Base-by-base conservation (phyloP, 2,797 vertebrate species). In the Paguma larvata region DNA sequence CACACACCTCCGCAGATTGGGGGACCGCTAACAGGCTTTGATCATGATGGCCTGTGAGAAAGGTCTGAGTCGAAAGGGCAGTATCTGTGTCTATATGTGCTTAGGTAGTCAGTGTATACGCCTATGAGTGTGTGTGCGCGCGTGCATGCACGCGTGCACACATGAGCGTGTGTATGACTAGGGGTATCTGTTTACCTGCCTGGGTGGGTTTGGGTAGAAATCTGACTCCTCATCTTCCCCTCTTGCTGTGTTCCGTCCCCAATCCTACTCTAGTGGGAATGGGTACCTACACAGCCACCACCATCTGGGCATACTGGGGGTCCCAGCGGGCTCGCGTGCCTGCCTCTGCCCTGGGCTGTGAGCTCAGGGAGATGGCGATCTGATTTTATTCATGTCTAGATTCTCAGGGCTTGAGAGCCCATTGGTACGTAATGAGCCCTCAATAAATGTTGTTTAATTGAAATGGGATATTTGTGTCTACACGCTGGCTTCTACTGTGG, bases 391-490 rank as follows among this genome's bases (percentile, higher is more conserved):
- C 65, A 30, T 2, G 5, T 46, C 27, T 67, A 51, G 23, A 46
- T 75, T 59, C 86, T 91, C 51, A 48, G 53, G 16, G 73, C 86
- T 68, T 12, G 46, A 79, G 73, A 38, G 38, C 11, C 77, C 78
- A 73, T 84, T 82, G 87, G 53, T 84, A 53, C n/a, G 15, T 78
- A 59, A 88, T 6, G 41, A 91, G 44, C 59, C 41, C 89, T 59
- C 0, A 1, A 38, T 89, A 95, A 79, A 51, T 3, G 48, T 21
- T 63, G 53, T 67, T 68, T 73, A 59, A 92, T 25, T 34, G 91
- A 94, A 80, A 89, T 72, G 84, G 73, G 94, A 56, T n/a, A 41
- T 65, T 38, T 92, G 63, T 75, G 73, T 46, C 14, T 70, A 41
- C 87, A 68, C 0, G 8, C 16, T 23, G 72, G 67, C 86, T 94